Evolutionary conservation across 1,140 invertebrate genomes (phyloP), one percentile per base, ranked within the genome.

Genomic region (Drosophila carrolli): DNA sequence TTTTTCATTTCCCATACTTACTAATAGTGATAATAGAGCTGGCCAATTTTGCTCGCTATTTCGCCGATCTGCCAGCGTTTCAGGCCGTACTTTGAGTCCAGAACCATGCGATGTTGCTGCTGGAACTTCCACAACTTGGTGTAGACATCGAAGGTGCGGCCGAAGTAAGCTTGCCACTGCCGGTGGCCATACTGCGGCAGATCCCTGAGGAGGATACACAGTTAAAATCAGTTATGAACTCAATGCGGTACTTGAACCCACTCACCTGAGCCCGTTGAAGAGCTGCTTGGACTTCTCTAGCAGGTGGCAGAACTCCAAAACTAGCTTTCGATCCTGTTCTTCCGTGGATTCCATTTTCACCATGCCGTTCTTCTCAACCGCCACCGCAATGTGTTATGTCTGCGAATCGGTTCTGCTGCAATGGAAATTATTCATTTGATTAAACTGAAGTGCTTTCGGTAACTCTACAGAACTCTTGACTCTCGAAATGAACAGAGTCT

Each of bases 1-100:
- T 38, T 19, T 8, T 43, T 16, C 8, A 4, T 41, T 16, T 16
- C 0, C 0, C 1, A 7, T 57, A 95, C 96, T 96, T 94, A 98
- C 97, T 99, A 99, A 93, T 99, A 99, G 93, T 99, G 98, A 92
- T 99, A 99, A 93, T 99, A 99, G 16, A 99, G 95, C 93, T 99
- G 98, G 71, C 98, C 98, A 93, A 99, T 99, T 94, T 99, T 99
- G 10, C 98, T 99, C 11, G 98, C 98, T 72, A 99, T 98, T 94
- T 99, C 98, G 53, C 98, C 98, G 83, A 99, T 99, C 94, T 99
- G 98, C 98, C 98, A 99, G 76, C 98, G 93, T 89, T 99, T 99
- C 73, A 99, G 93, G 16, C 97, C 97, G 93, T 99, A 99, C 93
- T 98, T 98, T 72, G 95, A 95, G 93, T 99, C 98, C 58, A 99